phyloP scores from a whole-genome alignment of 2,113 vertebrate species.

The Neogobius melanostomus region DNA sequence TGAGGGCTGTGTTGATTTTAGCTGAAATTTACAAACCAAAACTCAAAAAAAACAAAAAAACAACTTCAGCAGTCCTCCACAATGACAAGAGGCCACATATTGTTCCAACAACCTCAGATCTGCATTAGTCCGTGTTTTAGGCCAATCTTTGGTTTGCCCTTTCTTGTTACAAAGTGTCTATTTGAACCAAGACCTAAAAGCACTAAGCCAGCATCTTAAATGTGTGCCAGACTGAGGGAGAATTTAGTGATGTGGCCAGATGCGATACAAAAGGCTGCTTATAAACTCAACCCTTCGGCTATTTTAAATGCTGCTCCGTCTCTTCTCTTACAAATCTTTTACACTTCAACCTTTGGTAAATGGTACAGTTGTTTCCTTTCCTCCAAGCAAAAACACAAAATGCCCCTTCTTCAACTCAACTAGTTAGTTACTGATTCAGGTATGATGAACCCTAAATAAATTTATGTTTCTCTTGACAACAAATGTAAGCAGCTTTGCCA shows the following conservation, averaged over 20 bases:
- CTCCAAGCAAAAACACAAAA: conserved; percentile 77
- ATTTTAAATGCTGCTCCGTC: conserved; percentile 69
- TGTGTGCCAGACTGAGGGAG: conserved; percentile 79
- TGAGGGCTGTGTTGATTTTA: conserved; percentile 69
- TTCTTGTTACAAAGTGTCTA: conserved; percentile 66
- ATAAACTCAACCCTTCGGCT: conserved; percentile 79
- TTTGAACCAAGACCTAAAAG: conserved; percentile 67
- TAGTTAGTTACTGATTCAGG: conserved; percentile 69
- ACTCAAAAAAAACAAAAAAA: conserved; percentile 50
- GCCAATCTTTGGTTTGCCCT: conserved; percentile 98
- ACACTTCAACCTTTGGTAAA: conserved; percentile 92
- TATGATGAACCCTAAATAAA: conserved; percentile 70
- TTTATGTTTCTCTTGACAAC: conserved; percentile 72
- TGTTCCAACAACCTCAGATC: conserved; percentile 78
- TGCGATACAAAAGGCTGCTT: conserved; percentile 54
- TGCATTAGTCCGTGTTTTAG: conserved; percentile 72
- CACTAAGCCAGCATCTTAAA: conserved; percentile 54
- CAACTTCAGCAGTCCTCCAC: conserved; percentile 84
- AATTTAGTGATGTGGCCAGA: conserved; percentile 63
- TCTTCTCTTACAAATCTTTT: conserved; percentile 67
- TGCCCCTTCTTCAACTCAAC: conserved; percentile 68
- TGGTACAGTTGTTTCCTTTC: conserved; percentile 82
- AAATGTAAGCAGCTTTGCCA: conserved; percentile 76
- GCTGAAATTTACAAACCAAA: conserved; percentile 69
- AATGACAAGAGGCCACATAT: conserved; percentile 62